Evolutionary conservation across 2,888 invertebrate species (phyloP), one percentile per base, ranked within the genome.

Genomic region (Xylocampa areola): DNA sequence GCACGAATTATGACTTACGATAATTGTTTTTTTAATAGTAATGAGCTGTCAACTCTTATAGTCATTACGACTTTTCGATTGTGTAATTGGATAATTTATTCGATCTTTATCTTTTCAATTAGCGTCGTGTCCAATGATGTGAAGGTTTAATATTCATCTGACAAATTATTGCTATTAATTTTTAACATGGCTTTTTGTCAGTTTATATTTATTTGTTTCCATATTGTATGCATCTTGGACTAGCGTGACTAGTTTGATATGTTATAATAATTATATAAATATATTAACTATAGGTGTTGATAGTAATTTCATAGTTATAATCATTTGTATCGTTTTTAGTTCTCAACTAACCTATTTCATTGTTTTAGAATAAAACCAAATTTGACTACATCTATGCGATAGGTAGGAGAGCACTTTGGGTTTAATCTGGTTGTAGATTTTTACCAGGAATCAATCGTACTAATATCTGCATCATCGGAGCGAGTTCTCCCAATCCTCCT

Each of bases 21-120:
- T 79, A 78, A 45, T 65, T 43, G 23, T 73, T 68, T 81, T 81
- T 85, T 77, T 59, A 80, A 72, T 76, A 80, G 73, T 84, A 85
- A 86, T 84, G 80, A 84, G 78, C 80, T 78, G 84, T 84, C 85
- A 83, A 76, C 75, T 83, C 73, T 64, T 76, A 69, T 77, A 81
- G 76, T 80, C 79, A 82, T 86, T 86, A 83, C 73, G 62, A 73
- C 63, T 76, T 80, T 81, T 81, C 80, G 80, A 84, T 85, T 82
- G 82, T 80, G 73, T 86, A 86, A 88, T 87, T 87, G 87, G 76
- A 80, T 81, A 85, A 87, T 84, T 82, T 82, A 83, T 81, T 76
- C 72, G 87, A 87, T 87, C 79, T 70, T 84, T 87, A 88, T 88
- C 86, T 82, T 82, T 81, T 82, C 82, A 85, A 86, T 87, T 83